Conservation (phyloP, 2,797 vertebrate species). For the Gadopsis marmoratus region DNA sequence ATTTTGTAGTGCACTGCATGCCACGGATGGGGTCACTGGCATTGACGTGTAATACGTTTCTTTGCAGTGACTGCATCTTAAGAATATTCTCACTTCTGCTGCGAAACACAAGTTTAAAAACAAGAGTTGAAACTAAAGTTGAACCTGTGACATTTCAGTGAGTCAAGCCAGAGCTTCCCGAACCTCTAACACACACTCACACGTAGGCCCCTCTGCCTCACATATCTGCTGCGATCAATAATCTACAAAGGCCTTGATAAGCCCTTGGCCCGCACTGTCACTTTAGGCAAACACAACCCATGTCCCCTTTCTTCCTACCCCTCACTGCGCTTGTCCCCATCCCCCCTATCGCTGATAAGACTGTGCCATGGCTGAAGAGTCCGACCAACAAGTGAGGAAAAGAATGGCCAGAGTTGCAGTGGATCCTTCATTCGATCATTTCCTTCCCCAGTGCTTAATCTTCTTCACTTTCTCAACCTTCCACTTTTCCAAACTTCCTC, state of each 20-base stretch:
- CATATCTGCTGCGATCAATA: slow-evolving; percentile 96
- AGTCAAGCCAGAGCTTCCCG: slow-evolving; percentile 72
- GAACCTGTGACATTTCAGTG: slow-evolving; percentile 52
- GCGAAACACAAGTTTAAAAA: slow-evolving; percentile 16
- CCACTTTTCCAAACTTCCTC: not conserved
- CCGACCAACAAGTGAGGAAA: slow-evolving; percentile 86
- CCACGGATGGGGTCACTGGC: not conserved
- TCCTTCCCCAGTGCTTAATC: not conserved
- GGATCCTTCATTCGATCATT: slow-evolving; percentile 60
- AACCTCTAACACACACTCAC: slow-evolving; percentile 67
- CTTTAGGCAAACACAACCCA: slow-evolving; percentile 96
- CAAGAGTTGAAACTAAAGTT: slow-evolving; percentile 41
- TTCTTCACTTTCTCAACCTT: not conserved
- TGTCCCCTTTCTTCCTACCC: slow-evolving; percentile 87
- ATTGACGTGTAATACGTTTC: not conserved
- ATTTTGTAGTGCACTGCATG: slow-evolving; percentile 19
- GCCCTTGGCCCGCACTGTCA: slow-evolving; percentile 90
- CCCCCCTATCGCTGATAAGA: slow-evolving; percentile 78
- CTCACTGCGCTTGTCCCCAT: slow-evolving; percentile 50
- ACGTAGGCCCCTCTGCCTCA: slow-evolving; percentile 76
- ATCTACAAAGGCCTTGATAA: slow-evolving; percentile 96
- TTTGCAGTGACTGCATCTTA: slow-evolving; percentile 3
- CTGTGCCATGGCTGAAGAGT: slow-evolving; percentile 88
- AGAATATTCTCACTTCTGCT: slow-evolving; percentile 30
- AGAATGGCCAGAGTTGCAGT: slow-evolving; percentile 69